Evolutionary conservation across 2,113 vertebrate genomes (phyloP).

Genomic region (Microcebus griseorufus): DNA sequence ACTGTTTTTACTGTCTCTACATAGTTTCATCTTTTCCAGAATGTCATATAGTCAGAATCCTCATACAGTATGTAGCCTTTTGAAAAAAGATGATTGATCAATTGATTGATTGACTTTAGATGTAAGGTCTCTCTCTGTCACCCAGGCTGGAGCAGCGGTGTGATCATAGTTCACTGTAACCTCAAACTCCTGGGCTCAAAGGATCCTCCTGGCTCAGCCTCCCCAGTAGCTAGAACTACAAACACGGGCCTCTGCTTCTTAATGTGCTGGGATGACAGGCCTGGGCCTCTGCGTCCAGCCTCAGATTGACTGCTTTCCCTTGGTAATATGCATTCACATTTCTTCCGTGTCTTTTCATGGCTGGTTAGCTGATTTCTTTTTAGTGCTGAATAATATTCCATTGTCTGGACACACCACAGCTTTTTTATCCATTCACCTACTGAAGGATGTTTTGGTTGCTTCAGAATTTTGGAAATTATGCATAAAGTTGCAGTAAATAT

Average conservation of each 20-base stretch:
- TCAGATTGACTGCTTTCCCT: background rate
- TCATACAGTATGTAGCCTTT: background rate
- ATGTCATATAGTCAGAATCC: background rate
- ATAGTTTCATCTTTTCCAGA: background rate
- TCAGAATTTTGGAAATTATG: background rate
- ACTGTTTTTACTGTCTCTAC: background rate
- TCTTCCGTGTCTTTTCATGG: background rate
- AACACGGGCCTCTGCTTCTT: too few species aligned
- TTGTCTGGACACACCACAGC: background rate
- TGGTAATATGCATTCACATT: background rate
- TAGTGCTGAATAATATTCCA: background rate
- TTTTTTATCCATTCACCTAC: background rate
- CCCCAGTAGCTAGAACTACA: too few species aligned
- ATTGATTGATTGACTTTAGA: too few species aligned
- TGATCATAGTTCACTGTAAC: too few species aligned
- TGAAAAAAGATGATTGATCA: too few species aligned
- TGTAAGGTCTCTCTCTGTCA: too few species aligned
- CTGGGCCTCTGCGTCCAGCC: too few species aligned
- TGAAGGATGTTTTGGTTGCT: background rate
- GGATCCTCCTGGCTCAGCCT: too few species aligned
- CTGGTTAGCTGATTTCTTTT: background rate
- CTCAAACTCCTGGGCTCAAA: too few species aligned
- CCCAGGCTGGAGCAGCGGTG: too few species aligned
- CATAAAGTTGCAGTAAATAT: too few species aligned
- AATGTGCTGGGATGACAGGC: too few species aligned